A percentile compares a stretch with the other conserved stretches of the same genome.
These are phyloP conservation scores for Epizoanthus ramosus DNA, from an alignment of 92 coral and sea anemone genomes.

Conservation along the genomic window DNA sequence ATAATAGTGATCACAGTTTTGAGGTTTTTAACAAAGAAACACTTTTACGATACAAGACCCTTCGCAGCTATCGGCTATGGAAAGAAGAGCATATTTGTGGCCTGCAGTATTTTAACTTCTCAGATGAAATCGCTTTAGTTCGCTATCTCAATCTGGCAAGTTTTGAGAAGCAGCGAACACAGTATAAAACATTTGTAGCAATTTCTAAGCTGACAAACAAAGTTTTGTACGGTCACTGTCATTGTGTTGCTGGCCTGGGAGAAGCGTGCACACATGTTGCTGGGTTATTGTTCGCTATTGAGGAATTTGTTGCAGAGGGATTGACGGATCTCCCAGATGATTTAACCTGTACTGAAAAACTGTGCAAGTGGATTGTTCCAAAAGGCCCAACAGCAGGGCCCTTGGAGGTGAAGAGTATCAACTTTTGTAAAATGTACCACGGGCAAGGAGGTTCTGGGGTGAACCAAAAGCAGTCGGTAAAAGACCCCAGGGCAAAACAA, in stretches of 20 bases:
- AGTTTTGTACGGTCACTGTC: conserved; percentile 52
- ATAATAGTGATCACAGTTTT: conserved; percentile 37
- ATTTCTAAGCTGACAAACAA: conserved; percentile 41
- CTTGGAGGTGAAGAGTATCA: conserved; percentile 20
- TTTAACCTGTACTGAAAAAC: conserved; percentile 48
- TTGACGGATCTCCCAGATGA: conserved; percentile 45
- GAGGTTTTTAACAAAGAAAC: conserved; percentile 40
- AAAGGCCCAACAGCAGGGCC: conserved; percentile 38
- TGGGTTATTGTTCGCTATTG: conserved; percentile 40
- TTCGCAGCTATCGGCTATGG: conserved; percentile 52
- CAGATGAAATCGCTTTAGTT: conserved; percentile 19
- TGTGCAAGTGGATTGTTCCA: conserved; percentile 37
- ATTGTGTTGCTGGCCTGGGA: conserved; percentile 47
- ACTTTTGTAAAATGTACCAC: conserved; percentile 29
- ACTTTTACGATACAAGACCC: conserved; percentile 40
- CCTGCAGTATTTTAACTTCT: conserved; percentile 18
- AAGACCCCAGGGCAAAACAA: conserved; percentile 35
- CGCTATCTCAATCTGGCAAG: no score
- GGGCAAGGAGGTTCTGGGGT: conserved; percentile 21
- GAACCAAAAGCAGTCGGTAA: conserved; percentile 8
- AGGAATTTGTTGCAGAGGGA: conserved; percentile 55
- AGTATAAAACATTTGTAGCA: conserved; percentile 46
- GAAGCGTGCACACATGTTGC: conserved; percentile 49
- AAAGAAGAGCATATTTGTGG: conserved; percentile 47
- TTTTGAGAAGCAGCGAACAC: conserved; percentile 41